Evolutionary conservation across 2,888 invertebrate species (phyloP), one percentile per base, ranked within the genome.

Genomic region (Microchrysa polita): DNA sequence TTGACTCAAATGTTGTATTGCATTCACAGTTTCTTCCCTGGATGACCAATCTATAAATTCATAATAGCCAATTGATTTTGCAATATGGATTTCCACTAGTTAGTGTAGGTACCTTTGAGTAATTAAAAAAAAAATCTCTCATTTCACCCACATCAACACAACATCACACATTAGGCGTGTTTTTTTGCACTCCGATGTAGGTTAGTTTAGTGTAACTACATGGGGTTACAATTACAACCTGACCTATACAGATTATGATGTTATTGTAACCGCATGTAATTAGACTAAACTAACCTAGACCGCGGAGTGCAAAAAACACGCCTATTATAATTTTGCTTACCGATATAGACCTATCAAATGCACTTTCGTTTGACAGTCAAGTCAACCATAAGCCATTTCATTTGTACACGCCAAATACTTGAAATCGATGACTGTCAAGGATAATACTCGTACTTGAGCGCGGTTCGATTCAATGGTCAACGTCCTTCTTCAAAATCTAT

Each of bases 41-140:
- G 65, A 65, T 65, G 65, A 44, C 65, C 65, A 48, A 48, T 65
- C n/a, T n/a, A n/a, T n/a, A 69, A 69, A 69, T 69, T 69, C 69
- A 69, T 69, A 69, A 69, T 69, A 57, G 57, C 69, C 69, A 69
- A 69, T 67, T 67, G 67, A 53, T 67, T 67, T 67, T 55, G 53
- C 52, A 67, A 67, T 53, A 55, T 5, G 69, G 16, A 57, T 18
- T n/a, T 55, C 27, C 27, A 2, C n/a, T n/a, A n/a, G n/a, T n/a
- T n/a, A n/a, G n/a, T n/a, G 23, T 34, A 12, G 53, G 16, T 44
- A 42, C 65, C 34, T 52, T 42, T 42, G 42, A 42, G 12, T 42
- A 42, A 42, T 12, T n/a, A n/a, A n/a, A n/a, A n/a, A n/a, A n/a
- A n/a, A n/a, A n/a, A n/a, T n/a, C n/a, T n/a, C n/a, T n/a, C n/a